Evolutionary conservation across 2,888 invertebrate genomes (phyloP).

Genomic region (Callyntrura sp.): DNA sequence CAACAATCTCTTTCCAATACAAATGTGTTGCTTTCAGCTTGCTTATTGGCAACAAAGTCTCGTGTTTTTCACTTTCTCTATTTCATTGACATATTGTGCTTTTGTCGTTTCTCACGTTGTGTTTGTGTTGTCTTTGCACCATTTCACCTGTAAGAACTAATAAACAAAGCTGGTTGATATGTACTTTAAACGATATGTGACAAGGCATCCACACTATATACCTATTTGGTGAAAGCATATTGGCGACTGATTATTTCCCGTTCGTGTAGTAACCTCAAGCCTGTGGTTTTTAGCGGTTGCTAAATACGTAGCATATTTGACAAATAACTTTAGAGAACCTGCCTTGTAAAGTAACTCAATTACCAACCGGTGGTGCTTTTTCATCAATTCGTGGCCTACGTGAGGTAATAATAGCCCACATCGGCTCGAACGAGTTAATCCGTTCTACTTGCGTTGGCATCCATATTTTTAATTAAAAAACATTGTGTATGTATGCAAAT

Average conservation of each 20-base stretch:
- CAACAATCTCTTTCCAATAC: neutral
- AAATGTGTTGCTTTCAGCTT: neutral
- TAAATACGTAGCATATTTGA: neutral
- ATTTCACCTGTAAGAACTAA: slow-evolving; percentile 1
- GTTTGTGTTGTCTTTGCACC: neutral
- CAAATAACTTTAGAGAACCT: too few species aligned
- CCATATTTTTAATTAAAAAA: too few species aligned
- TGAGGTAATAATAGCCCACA: too few species aligned
- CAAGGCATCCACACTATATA: neutral
- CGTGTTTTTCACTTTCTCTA: neutral
- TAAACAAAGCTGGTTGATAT: neutral
- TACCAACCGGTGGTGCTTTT: too few species aligned
- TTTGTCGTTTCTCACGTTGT: neutral
- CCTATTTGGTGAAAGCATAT: neutral
- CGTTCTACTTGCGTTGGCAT: too few species aligned
- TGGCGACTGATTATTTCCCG: neutral
- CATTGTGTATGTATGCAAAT: too few species aligned
- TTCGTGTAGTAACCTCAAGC: neutral
- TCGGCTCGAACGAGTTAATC: too few species aligned
- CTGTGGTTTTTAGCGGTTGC: neutral
- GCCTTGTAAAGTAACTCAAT: too few species aligned
- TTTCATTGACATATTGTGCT: slow-evolving; percentile 29
- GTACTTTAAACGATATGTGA: neutral
- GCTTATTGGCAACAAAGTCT: neutral
- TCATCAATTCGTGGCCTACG: too few species aligned